Base-by-base conservation (phyloP, 1,140 invertebrate genomes). In the Lucilia sericata region DNA sequence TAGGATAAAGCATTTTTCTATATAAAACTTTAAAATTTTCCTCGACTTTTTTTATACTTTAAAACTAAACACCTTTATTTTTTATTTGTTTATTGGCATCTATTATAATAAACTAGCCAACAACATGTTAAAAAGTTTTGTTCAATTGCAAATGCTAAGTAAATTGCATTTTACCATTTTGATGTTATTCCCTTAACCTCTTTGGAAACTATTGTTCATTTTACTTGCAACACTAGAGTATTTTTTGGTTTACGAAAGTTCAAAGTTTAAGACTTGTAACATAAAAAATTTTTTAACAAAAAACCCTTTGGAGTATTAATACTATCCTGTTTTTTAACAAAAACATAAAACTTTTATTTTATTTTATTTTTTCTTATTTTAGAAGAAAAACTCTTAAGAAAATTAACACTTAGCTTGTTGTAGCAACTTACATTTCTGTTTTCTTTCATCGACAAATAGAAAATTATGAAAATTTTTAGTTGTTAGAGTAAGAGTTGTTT, bases 361-460 rank as follows among this genome's bases (percentile, higher is more conserved):
- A 42, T 42, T 42, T 42, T n/a, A n/a, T n/a, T 42, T 42, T 8
- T 30, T 30, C 49, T 5, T 49, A 49, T 49, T 14, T 49, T n/a
- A 25, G 21, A 21, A 19, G 65, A 70, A 70, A 60, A 51, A 80
- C 76, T 80, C 42, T 51, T 21, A 80, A 80, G 76, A 80, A 80
- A 49, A 80, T 80, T 80, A 80, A 80, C 76, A 80, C 76, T 80
- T 80, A 19, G 42, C n/a, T 80, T 51, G n/a, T 80, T 49, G 42
- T 51, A n/a, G 42, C 19, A 60, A n/a, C n/a, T 60, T 60, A 7
- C n/a, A n/a, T n/a, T 17, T 17, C 55, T 60, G 14, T 70, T 70
- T 70, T 21, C 19, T 80, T 51, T 80, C 4, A 7, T 14, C 7
- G 12, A 4, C 8, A 49, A 80, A 49, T 78, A 78, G 42, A 80